Percentiles rank a stretch among this genome's conserved stretches.
Conservation (phyloP, 2,113 vertebrate genomes). For the Lagopus muta region DNA sequence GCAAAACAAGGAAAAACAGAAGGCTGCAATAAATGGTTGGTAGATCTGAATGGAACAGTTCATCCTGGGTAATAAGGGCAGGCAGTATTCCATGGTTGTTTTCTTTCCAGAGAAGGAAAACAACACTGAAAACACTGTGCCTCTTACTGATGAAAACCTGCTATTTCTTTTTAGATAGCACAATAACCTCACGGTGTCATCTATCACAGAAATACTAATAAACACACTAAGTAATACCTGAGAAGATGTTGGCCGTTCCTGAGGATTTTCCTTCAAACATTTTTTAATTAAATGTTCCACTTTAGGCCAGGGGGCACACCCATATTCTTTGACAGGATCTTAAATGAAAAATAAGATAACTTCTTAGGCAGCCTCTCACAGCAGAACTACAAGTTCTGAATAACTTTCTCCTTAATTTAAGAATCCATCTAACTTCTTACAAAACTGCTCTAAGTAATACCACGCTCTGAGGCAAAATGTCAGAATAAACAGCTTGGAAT, state of each 20-base stretch:
- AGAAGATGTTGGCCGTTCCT: slow-evolving; percentile 90
- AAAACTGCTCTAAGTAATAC: not conserved
- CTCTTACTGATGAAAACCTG: not conserved
- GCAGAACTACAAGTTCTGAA: not conserved
- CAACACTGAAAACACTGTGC: not conserved
- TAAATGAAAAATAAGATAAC: slow-evolving; percentile 41
- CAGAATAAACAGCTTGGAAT: not conserved
- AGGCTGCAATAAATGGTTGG: not conserved
- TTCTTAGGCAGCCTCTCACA: not conserved
- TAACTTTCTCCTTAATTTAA: not conserved
- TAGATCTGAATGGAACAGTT: not conserved
- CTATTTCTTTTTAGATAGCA: not conserved
- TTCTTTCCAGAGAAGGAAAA: not conserved
- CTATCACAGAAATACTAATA: not conserved
- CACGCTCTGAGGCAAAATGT: not conserved
- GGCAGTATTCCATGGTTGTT: not conserved
- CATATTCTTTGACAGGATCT: slow-evolving; percentile 95
- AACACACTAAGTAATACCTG: slow-evolving; percentile 79
- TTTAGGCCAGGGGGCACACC: slow-evolving; percentile 89
- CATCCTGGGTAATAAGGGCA: not conserved
- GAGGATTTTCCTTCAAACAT: slow-evolving; percentile 91
- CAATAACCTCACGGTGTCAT: not conserved
- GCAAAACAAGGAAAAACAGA: not conserved
- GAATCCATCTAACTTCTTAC: not conserved
- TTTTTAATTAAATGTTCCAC: slow-evolving; percentile 91